phyloP scores from a whole-genome alignment of 2,797 vertebrate species.

The Masticophis lateralis region DNA sequence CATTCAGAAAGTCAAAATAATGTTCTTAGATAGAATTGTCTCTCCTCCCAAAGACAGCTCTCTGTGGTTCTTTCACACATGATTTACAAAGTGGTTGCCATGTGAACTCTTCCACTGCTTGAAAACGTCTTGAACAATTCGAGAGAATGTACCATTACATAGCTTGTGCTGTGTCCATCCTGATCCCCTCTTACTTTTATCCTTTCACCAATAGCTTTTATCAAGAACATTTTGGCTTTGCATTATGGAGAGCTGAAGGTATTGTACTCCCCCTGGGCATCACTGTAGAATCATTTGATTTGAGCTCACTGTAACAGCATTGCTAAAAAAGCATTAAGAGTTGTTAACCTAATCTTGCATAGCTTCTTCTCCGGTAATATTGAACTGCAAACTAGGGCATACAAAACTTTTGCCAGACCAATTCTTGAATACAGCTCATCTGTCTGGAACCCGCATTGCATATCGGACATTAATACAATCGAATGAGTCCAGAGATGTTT shows the following conservation, averaged over 20 bases:
- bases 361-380: too few relatives aligned
- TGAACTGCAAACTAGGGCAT: too few relatives aligned
- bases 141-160: not conserved
- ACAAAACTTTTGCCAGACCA: too few relatives aligned
- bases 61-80: not conserved
- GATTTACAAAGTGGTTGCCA: not conserved
- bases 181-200: not conserved
- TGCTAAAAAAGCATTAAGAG: too few relatives aligned
- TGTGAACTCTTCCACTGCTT: not conserved
- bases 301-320: too few relatives aligned
- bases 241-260: not conserved
- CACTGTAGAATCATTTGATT: not conserved
- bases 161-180: not conserved
- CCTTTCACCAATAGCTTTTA: not conserved
- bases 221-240: not conserved
- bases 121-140: not conserved
- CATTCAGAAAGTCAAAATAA: conserved; percentile 24
- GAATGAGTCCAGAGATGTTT: too few relatives aligned
- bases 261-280: not conserved
- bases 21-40: not conserved
- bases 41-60: not conserved
- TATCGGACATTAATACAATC: too few relatives aligned
- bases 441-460: too few relatives aligned
- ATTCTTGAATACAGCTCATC: too few relatives aligned
- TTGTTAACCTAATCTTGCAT: too few relatives aligned